Evolutionary conservation across 2,888 invertebrate genomes (phyloP), one percentile per base, ranked within the genome.

Genomic region (Junonia oenone): DNA sequence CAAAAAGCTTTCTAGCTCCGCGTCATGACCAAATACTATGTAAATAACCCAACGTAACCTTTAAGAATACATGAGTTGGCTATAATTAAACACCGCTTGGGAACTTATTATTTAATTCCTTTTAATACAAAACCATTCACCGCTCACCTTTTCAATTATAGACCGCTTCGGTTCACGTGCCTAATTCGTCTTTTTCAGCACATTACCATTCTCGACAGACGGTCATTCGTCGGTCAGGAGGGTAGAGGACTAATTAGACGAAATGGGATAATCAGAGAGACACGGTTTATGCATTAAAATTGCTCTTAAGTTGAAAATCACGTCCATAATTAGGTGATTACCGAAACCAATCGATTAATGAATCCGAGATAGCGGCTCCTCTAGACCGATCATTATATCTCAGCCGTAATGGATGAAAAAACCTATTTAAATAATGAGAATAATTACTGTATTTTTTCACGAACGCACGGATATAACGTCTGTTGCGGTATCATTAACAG

Each of bases 291-390:
- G 84, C 88, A 89, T 89, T 89, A 89, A 84, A 85, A 81, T 43
- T 26, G 43, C 75, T 80, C 80, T 81, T 76, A 81, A 84, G 76
- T 81, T 70, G 64, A 69, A 70, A 75, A 84, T 85, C 86, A 87
- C 85, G 84, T 75, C 72, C 73, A 78, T 89, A 89, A 89, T 90
- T 85, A 90, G 89, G 80, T 85, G 84, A 90, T 90, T 89, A 88
- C 89, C 90, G 88, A 86, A 87, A 74, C 89, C 83, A 87, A 90
- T 90, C 90, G 89, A 88, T 90, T 88, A 88, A 89, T 84, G 85
- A 86, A 85, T 83, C 76, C 79, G 73, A 86, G 87, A 87, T 87
- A 86, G 85, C 84, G 79, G 78, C 80, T 69, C 68, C 81, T 75
- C 77, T 76, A 73, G 74, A 76, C 81, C 80, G 75, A 81, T 87